phyloP scores from a whole-genome alignment of 2,113 vertebrate genomes.

The Melospiza georgiana region DNA sequence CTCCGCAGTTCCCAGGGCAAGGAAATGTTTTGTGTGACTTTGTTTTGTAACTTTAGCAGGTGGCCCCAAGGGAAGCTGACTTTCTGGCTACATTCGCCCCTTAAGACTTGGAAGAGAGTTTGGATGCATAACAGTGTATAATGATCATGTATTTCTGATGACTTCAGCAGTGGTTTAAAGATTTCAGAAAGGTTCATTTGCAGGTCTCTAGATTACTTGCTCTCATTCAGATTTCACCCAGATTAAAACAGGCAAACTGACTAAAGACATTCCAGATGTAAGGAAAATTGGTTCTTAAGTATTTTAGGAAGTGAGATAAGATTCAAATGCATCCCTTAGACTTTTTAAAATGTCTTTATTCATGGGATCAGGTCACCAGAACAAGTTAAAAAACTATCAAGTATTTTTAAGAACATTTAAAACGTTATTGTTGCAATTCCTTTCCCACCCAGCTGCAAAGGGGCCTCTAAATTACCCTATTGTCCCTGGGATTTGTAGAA shows the following conservation, averaged over 20 bases:
- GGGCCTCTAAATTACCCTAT: neutral
- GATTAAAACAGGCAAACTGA: neutral
- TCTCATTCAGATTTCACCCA: neutral
- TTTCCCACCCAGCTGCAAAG: constrained; percentile 17
- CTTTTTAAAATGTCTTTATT: neutral
- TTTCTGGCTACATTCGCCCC: neutral
- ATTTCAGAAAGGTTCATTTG: constrained; percentile 1
- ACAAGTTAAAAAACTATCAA: neutral
- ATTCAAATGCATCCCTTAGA: neutral
- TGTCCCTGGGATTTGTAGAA: neutral
- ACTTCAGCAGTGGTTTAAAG: neutral
- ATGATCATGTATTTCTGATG: neutral
- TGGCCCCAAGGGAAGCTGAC: neutral
- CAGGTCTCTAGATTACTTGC: neutral
- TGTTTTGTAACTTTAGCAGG: neutral
- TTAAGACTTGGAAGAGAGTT: neutral
- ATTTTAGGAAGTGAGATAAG: neutral
- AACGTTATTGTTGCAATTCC: neutral
- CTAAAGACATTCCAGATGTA: neutral
- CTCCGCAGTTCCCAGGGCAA: neutral
- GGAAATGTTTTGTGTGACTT: neutral
- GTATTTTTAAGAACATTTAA: neutral
- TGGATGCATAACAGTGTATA: neutral
- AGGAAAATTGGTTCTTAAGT: neutral
- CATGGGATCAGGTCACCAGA: neutral